Evolutionary conservation across 2,888 invertebrate species (phyloP), one percentile per base, ranked within the genome.

Genomic region (Pandemis heparana): DNA sequence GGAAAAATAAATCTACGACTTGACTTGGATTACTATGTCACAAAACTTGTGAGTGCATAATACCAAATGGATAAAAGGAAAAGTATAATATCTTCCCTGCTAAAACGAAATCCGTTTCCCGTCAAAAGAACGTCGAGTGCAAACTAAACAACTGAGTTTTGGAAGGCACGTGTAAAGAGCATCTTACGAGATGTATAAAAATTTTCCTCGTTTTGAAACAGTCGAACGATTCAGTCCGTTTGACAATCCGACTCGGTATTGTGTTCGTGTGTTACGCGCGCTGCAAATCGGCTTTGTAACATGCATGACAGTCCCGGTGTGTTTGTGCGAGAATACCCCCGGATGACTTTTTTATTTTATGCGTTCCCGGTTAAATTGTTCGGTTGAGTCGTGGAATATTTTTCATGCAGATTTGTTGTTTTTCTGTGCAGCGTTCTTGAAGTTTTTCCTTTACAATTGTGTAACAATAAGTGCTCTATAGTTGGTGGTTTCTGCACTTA

Each of bases 231-330:
- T 69, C 60, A 74, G 70, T 75, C 74, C 71, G 73, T 77, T 75
- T 70, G 74, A 69, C 77, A 77, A 79, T 77, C 71, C 75, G 69
- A 76, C 75, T 77, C 64, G 76, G 76, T 75, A 75, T 71, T 75
- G 77, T 73, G 67, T 66, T 69, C 62, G 66, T 59, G 53, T 72
- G 43, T 51, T 66, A 23, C 32, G 63, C 18, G 71, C 77, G 77
- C 79, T 75, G 81, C 78, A 82, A 81, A 80, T 80, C 77, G 78
- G 78, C 76, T 78, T 76, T 79, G 79, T 79, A 76, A 77, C 80
- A 78, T 80, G 80, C 78, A 81, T 79, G 79, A 74, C 73, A 71
- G 77, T 72, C 68, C 46, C n/a, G 46, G 14, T 39, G 60, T n/a
- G 46, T 51, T 46, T 38, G 56, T n/a, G 38, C 23, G 23, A 16